Percentiles rank a stretch among this genome's conserved stretches.
These are phyloP conservation scores for Buceros bicornis DNA, from an alignment of 2,797 vertebrate genomes.

Conservation along the genomic window DNA sequence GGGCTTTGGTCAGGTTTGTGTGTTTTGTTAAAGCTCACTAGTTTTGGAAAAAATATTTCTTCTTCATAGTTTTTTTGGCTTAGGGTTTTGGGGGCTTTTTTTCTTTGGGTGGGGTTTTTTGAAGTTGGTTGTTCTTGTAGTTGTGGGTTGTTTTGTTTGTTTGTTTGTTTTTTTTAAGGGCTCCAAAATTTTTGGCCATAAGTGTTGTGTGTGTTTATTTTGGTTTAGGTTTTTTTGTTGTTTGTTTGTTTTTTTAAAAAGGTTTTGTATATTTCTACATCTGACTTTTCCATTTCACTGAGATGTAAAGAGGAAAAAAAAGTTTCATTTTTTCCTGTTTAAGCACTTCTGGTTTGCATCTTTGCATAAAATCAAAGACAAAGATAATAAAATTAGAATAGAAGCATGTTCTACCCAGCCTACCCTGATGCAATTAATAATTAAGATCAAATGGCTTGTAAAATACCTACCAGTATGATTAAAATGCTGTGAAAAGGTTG, in stretches of 20 bases:
- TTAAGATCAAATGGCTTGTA: constrained; percentile 69
- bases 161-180: background rate
- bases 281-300: background rate
- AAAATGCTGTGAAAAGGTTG: constrained; percentile 69
- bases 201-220: background rate
- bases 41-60: background rate
- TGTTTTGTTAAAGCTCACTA: background rate
- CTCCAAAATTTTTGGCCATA: background rate
- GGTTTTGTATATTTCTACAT: background rate
- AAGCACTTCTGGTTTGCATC: background rate
- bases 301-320: background rate
- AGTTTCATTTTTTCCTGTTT: background rate
- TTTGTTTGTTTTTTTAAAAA: background rate
- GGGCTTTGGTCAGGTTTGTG: background rate
- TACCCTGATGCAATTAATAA: constrained; percentile 66
- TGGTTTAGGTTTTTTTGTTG: too few species aligned
- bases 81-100: background rate
- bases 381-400: constrained; percentile 31
- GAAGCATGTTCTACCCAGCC: constrained; percentile 20
- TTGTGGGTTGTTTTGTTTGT: background rate
- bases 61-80: background rate
- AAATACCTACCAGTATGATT: constrained; percentile 41
- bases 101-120: too few species aligned
- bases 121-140: background rate
- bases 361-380: constrained; percentile 36